Base-by-base conservation (phyloP, 2,797 vertebrate species). In the Diceros bicornis region DNA sequence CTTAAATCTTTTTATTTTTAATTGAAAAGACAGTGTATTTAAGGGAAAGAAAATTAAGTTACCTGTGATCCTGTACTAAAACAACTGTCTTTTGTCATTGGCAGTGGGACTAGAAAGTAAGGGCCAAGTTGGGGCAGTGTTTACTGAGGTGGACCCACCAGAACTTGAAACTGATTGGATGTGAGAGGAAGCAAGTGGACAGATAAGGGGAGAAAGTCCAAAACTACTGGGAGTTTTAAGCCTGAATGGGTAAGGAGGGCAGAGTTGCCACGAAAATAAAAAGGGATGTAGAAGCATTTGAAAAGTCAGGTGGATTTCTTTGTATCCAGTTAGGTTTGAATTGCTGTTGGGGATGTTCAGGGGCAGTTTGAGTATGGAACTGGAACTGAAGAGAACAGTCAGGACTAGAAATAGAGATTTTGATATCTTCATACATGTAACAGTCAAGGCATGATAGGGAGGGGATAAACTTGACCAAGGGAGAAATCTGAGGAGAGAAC, bases 321-420 rank as follows among this genome's bases (percentile, higher is more conserved):
- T 94, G 34, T 69, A 87, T 94, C n/a, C 69, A 55, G 34, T 91
- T 86, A 81, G 32, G 11, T 88, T 91, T 88, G 41, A 47, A 64
- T 85, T 84, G 66, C 29, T 83, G 3, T 85, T 74, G 25, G 20
- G 47, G 18, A 62, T 88, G 44, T 88, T 69, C 21, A 52, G 37
- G 84, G 96, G 47, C 37, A 59, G 10, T 83, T 96, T 96, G 50
- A 84, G 89, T 55, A 52, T 84, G 72, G 44, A 93, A 93, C 37
- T 79, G 32, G 34, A 85, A 78, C 32, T 44, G 50, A 72, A 47
- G 18, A 62, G 64, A 72, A 84, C 68, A 83, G 16, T 95, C 55
- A 79, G 25, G 21, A 74, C 81, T 57, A 69, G 78, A 83, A 68
- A 69, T 71, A 78, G 69, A 91, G n/a, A 61, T 87, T 91, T 72